Percentiles rank a stretch among this genome's conserved stretches.
Evolutionary conservation across 64 coral and sea anemone genomes (phyloP).

Genomic region (Trachythela sp.): DNA sequence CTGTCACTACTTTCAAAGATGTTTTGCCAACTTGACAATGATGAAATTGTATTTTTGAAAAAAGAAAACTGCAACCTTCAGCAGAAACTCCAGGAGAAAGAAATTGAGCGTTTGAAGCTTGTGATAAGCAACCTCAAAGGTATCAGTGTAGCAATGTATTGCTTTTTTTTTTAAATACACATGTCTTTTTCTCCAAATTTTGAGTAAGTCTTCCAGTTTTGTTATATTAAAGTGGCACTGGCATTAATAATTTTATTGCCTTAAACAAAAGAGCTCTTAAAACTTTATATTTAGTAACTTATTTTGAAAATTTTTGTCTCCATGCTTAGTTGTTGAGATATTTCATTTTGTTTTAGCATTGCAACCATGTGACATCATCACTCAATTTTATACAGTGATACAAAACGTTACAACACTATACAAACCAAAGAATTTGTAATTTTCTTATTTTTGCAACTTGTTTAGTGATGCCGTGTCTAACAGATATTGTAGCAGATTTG

Average conservation of each 20-base stretch:
- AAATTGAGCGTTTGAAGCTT: background rate
- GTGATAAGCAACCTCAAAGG: slow-evolving; percentile 6
- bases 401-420: background rate
- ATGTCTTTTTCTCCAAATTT: too few species aligned
- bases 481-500: background rate
- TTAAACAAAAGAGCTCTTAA: too few species aligned
- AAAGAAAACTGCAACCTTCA: background rate
- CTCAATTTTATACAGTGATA: background rate
- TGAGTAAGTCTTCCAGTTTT: too few species aligned
- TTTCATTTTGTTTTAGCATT: too few species aligned
- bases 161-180: too few species aligned
- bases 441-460: background rate
- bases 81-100: background rate
- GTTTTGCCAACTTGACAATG: background rate
- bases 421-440: background rate
- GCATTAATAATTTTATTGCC: too few species aligned
- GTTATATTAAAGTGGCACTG: too few species aligned
- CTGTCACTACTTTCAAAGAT: too few species aligned
- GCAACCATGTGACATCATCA: background rate
- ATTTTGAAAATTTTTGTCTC: too few species aligned
- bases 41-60: background rate
- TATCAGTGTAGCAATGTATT: background rate
- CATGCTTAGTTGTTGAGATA: too few species aligned
- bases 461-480: background rate
- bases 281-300: too few species aligned